Conservation (phyloP, 2,888 invertebrate species). For the Branchinecta sandiegonensis region DNA sequence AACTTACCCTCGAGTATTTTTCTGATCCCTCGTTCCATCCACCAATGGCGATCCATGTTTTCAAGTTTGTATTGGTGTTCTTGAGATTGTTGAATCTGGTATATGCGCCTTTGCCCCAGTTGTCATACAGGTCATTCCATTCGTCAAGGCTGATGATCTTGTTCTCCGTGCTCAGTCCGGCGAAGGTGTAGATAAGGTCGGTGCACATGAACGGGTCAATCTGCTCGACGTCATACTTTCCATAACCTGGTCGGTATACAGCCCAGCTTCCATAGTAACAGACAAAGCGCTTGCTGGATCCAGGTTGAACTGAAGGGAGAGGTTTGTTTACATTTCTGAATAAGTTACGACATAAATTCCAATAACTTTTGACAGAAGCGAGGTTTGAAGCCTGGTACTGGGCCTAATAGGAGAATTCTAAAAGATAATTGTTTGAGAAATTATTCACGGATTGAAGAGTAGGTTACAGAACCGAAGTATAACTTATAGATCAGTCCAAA, state of each 20-base stretch:
- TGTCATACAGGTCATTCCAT: slow-evolving; percentile 31
- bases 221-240: slow-evolving; percentile 31
- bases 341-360: too few species aligned
- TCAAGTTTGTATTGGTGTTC: slow-evolving; percentile 29
- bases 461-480: too few species aligned
- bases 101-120: slow-evolving; percentile 31
- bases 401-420: too few species aligned
- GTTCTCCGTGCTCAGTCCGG: slow-evolving; percentile 30
- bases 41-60: slow-evolving; percentile 32
- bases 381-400: too few species aligned
- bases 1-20: slow-evolving; percentile 24
- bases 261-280: slow-evolving; percentile 15
- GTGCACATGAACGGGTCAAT: slow-evolving; percentile 32
- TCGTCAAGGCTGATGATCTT: slow-evolving; percentile 30
- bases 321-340: too few species aligned
- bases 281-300: not conserved
- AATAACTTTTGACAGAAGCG: too few species aligned
- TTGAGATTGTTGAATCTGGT: slow-evolving; percentile 30
- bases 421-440: too few species aligned
- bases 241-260: slow-evolving; percentile 26
- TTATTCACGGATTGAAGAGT: too few species aligned
- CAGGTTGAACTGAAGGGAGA: too few species aligned
- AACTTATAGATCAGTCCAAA: too few species aligned
- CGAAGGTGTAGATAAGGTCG: slow-evolving; percentile 32
- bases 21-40: slow-evolving; percentile 31